Conservation (phyloP, 2,113 vertebrate genomes). For the Turnix velox region DNA sequence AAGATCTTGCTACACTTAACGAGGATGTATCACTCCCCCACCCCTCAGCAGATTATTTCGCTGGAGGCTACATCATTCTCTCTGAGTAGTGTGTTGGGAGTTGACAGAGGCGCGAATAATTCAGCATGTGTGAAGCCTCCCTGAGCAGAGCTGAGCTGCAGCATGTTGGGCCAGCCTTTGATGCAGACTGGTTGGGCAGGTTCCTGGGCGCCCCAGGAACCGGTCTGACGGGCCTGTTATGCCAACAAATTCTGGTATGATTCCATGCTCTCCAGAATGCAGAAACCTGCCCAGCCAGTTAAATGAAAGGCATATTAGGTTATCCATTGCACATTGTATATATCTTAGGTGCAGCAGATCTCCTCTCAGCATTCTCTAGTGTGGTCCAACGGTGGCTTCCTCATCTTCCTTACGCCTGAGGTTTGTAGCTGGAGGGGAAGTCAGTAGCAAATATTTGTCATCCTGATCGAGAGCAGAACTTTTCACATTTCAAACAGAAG, state of each 20-base stretch:
- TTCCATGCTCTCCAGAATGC: conserved; percentile 82
- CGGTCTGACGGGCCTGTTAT: conserved; percentile 80
- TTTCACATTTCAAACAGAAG: conserved; percentile 69
- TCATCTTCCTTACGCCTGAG: conserved; percentile 57
- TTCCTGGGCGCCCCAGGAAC: conserved; percentile 77
- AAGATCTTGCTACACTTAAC: conserved; percentile 63
- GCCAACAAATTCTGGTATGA: conserved; percentile 89
- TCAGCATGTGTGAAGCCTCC: conserved; percentile 63
- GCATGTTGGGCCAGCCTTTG: conserved; percentile 80
- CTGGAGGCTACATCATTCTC: conserved; percentile 84
- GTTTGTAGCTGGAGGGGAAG: conserved; percentile 62
- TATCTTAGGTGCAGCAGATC: conserved; percentile 77
- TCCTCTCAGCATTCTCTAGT: conserved; percentile 70
- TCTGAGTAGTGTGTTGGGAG: conserved; percentile 62
- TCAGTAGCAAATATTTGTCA: conserved; percentile 65
- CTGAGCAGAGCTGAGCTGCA: conserved; percentile 69
- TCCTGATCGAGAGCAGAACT: conserved; percentile 64
- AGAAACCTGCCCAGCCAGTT: conserved; percentile 87
- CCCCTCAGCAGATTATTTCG: conserved; percentile 76
- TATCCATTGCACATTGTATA: conserved; percentile 83
- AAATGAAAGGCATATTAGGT: conserved; percentile 89
- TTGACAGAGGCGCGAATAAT: conserved; percentile 76
- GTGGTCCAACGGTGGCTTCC: conserved; percentile 75
- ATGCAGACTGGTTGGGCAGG: conserved; percentile 81
- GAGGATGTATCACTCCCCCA: conserved; percentile 64